phyloP scores from a whole-genome alignment of 1,140 invertebrate genomes.

The Eubasilissa regina region DNA sequence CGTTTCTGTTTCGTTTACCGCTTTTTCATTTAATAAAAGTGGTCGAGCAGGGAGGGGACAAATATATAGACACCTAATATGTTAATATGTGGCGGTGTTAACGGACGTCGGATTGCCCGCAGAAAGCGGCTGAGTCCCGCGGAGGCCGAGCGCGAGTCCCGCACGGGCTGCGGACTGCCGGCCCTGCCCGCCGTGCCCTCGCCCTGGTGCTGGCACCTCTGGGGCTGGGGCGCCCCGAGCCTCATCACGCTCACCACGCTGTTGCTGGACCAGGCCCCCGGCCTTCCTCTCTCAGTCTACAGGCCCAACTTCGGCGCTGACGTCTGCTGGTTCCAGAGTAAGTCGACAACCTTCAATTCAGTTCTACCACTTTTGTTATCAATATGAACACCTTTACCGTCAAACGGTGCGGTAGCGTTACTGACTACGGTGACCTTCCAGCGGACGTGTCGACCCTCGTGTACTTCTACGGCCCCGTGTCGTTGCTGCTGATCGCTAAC shows the following conservation, averaged over 20 bases:
- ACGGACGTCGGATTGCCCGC: background rate
- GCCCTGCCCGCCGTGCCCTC: background rate
- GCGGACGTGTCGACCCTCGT: constrained; percentile 16
- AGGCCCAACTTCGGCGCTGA: constrained; percentile 69
- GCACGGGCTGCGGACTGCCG: background rate
- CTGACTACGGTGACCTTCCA: background rate
- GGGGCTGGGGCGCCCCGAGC: constrained; percentile 65
- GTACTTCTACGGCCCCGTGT: constrained; percentile 32
- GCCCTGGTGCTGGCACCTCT: constrained; percentile 4
- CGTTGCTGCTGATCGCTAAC: background rate
- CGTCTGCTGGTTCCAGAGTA: constrained; percentile 73
- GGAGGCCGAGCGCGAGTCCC: background rate
- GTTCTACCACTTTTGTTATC: too few relatives aligned
- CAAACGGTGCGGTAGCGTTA: too few relatives aligned
- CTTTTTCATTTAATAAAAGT: too few relatives aligned
- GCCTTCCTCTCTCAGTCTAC: constrained; percentile 68
- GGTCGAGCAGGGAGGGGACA: too few relatives aligned
- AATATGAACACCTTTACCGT: too few relatives aligned
- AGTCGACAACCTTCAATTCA: constrained; percentile 59
- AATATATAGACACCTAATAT: too few relatives aligned
- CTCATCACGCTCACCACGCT: constrained; percentile 68
- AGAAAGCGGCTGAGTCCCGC: background rate
- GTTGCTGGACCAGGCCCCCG: constrained; percentile 67
- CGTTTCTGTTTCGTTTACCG: too few relatives aligned
- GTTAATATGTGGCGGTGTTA: too few relatives aligned